Evolutionary conservation across 2,888 invertebrate genomes (phyloP).

Genomic region (Arenicola marina): DNA sequence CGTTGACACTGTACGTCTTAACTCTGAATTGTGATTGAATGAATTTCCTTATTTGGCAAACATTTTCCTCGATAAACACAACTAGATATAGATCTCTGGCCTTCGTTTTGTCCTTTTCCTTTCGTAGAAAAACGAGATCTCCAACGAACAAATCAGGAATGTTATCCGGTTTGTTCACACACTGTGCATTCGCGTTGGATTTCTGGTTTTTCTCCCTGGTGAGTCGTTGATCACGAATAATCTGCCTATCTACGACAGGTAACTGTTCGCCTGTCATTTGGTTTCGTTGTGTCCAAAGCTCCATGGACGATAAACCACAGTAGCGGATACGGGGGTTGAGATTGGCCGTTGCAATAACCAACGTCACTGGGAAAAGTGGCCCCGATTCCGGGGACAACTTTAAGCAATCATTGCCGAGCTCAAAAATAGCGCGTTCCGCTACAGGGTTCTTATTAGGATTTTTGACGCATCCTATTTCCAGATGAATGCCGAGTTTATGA

Average conservation of each 20-base stretch:
- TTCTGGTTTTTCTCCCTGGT: background rate
- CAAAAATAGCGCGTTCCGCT: background rate
- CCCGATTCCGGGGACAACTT: background rate
- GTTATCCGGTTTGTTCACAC: background rate
- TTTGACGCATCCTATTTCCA: constrained; percentile 3
- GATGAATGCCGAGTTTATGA: background rate
- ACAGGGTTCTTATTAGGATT: constrained; percentile 9
- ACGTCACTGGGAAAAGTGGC: background rate
- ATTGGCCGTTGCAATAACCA: background rate
- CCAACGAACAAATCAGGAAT: background rate
- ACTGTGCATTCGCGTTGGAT: background rate
- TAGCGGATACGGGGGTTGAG: background rate
- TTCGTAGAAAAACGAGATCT: background rate
- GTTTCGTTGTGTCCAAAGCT: constrained; percentile 2
- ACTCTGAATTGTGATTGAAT: background rate
- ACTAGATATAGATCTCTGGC: background rate
- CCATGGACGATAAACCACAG: background rate
- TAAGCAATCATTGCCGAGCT: background rate
- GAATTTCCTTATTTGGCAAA: background rate
- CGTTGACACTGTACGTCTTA: background rate
- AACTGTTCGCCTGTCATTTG: constrained; percentile 2
- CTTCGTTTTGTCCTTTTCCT: background rate
- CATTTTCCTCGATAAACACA: background rate
- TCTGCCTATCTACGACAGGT: background rate
- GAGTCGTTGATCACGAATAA: background rate